Evolutionary conservation across 2,113 vertebrate genomes (phyloP), one percentile per base, ranked within the genome.

Genomic region (Lepisosteus osseus): DNA sequence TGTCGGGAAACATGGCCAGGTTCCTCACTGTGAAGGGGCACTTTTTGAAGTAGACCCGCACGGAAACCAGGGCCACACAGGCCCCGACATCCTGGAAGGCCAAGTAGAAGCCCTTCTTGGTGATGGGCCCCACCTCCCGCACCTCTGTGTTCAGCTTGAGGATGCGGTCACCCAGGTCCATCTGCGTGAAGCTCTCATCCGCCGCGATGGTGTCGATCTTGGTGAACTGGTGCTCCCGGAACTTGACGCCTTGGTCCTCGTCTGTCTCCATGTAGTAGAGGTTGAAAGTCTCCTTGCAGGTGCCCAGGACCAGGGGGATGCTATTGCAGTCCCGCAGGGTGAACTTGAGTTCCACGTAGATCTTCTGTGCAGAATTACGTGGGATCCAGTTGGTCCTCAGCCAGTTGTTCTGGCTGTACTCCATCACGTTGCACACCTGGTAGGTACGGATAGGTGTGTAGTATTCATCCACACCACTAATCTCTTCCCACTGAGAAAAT

Each of bases 381-480:
- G 95, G 85, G 81, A 99, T 96, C 97, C 97, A 99, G 88, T 98
- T 98, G 81, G 97, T 99, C 78, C 96, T 92, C 84, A 99, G 93
- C 97, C 97, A 99, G 74, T 99, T 99, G 87, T 99, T 99, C 85
- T 99, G 97, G 83, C 94, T 99, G 71, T 98, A 96, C 78, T 99
- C 97, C 96, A 99, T 99, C 76, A 99, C 97, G 67, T 99, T 98
- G 92, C 97, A 99, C 73, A 99, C 97, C 81, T 99, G 97, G 85
- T 99, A 99, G 62, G 97, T 99, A 83, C 97, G 90, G 86, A 99
- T 99, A 0, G 97, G 97, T 55, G 96, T 98, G 84, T 99, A 99
- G 77, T 97, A 94, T 76, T 99, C 97, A 74, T 99, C 97, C 68
- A 99, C 97, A 42, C 97, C 97, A 65, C 97, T 99, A 79, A 99